These are phyloP conservation scores for Coptodon bakossiorum DNA, from an alignment of 2,113 vertebrate species.

Conservation along the genomic window DNA sequence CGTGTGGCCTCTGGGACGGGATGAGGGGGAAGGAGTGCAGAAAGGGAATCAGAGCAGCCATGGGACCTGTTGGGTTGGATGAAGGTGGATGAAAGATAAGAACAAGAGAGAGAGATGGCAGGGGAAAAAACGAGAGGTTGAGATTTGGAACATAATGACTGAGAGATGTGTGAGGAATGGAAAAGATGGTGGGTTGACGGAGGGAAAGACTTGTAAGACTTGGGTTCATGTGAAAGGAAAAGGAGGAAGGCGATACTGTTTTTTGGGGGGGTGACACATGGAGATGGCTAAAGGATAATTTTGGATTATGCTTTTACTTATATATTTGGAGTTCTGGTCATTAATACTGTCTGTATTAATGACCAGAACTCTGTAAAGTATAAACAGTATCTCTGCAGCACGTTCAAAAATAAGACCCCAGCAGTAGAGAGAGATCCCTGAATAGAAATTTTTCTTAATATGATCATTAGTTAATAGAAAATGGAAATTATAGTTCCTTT, in stretches of 20 bases:
- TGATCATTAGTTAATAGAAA: neutral
- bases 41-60: neutral
- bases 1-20: conserved; percentile 13
- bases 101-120: neutral
- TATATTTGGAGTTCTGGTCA: neutral
- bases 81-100: conserved; percentile 1
- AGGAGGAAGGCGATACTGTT: neutral
- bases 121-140: neutral
- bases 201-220: neutral
- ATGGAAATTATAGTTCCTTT: neutral
- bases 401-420: neutral
- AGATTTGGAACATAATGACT: conserved; percentile 18
- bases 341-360: neutral
- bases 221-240: neutral
- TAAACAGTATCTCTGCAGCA: neutral
- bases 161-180: conserved; percentile 23
- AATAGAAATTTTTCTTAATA: neutral
- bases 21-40: conserved; percentile 2
- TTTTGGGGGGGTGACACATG: neutral
- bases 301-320: neutral
- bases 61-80: neutral
- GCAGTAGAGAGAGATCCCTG: neutral
- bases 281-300: neutral
- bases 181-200: neutral
- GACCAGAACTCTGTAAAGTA: neutral